phyloP scores from a whole-genome alignment of 1,140 invertebrate genomes.

The Archegozetes longisetosus region DNA sequence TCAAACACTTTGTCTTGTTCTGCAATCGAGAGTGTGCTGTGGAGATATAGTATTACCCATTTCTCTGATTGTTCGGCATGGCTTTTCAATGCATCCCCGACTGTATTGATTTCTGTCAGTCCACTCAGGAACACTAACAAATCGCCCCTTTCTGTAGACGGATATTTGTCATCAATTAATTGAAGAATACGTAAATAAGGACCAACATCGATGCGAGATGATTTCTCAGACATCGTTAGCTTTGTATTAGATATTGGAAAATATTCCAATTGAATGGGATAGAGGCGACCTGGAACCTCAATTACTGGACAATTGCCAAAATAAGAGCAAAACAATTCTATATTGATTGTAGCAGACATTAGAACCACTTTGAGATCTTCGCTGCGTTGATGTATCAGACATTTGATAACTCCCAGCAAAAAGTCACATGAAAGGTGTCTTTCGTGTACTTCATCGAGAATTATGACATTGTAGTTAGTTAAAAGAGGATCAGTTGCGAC shows the following conservation, averaged over 20 bases:
- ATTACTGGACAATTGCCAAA: slow-evolving; percentile 68
- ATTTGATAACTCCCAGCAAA: slow-evolving; percentile 77
- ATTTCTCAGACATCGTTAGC: slow-evolving; percentile 81
- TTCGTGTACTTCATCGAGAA: slow-evolving; percentile 91
- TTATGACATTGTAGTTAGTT: slow-evolving; percentile 63
- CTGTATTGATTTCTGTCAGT: slow-evolving; percentile 77
- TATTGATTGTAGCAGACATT: slow-evolving; percentile 98
- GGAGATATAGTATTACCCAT: slow-evolving; percentile 90
- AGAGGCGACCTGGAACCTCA: slow-evolving; percentile 86
- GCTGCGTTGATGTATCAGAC: slow-evolving; percentile 61
- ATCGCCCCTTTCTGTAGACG: slow-evolving; percentile 82
- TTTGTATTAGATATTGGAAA: slow-evolving; percentile 86
- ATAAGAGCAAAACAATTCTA: slow-evolving; percentile 76
- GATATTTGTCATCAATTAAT: slow-evolving; percentile 59
- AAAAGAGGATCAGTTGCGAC: slow-evolving; percentile 32
- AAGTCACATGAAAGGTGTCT: slow-evolving; percentile 90
- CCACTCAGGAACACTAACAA: slow-evolving; percentile 91
- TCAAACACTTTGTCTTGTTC: slow-evolving; percentile 98
- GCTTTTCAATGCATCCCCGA: slow-evolving; percentile 62
- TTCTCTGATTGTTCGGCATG: slow-evolving; percentile 61
- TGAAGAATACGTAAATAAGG: slow-evolving; percentile 66
- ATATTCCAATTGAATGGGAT: slow-evolving; percentile 78
- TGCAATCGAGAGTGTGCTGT: slow-evolving; percentile 74
- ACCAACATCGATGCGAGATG: slow-evolving; percentile 76
- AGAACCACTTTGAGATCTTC: slow-evolving; percentile 75